Percentiles rank a stretch among this genome's conserved stretches.
These are phyloP conservation scores for Camponotus floridanus DNA, from an alignment of 1,140 invertebrate genomes.

Conservation along the genomic window DNA sequence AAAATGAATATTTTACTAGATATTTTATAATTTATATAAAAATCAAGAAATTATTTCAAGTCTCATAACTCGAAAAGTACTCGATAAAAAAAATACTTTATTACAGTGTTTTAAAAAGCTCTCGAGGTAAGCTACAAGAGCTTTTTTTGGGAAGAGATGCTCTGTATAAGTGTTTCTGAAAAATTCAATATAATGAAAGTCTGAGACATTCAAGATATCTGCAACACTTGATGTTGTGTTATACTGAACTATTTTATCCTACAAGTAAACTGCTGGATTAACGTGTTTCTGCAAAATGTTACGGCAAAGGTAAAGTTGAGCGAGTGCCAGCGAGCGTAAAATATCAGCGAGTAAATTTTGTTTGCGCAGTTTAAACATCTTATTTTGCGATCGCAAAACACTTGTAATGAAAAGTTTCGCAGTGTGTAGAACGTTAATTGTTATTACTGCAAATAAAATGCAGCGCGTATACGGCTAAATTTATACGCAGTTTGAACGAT, in stretches of 20 bases:
- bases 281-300: constrained; percentile 24
- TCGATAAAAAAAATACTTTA: no score
- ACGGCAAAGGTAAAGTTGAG: constrained; percentile 26
- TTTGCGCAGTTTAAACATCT: constrained; percentile 19
- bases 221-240: background rate
- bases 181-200: constrained; percentile 9
- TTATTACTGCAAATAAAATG: constrained; percentile 44
- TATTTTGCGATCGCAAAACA: constrained; percentile 25
- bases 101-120: no score
- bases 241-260: constrained; percentile 2
- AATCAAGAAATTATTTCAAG: no score
- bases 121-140: no score
- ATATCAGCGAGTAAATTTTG: constrained; percentile 37
- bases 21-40: no score
- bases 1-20: no score
- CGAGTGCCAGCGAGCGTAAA: background rate
- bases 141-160: no score
- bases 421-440: constrained; percentile 4
- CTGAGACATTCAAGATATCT: background rate
- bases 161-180: background rate
- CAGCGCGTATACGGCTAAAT: constrained; percentile 34
- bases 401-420: constrained; percentile 6
- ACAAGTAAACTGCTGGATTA: constrained; percentile 23
- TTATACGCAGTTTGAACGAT: constrained; percentile 34
- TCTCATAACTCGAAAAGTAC: no score